phyloP scores from a whole-genome alignment of 1,140 invertebrate genomes.

The Agrilus planipennis region DNA sequence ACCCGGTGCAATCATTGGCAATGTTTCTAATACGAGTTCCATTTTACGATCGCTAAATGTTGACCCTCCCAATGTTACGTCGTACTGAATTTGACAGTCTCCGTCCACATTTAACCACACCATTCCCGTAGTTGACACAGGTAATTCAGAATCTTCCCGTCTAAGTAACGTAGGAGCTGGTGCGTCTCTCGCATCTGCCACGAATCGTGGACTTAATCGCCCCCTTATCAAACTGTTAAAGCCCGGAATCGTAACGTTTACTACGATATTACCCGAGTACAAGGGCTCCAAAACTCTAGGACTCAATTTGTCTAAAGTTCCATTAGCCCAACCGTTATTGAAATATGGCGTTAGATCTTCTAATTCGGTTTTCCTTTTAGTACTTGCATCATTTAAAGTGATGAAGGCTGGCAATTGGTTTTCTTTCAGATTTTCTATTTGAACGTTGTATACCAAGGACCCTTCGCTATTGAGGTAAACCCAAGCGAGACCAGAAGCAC shows the following conservation, averaged over 20 bases:
- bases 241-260: slow-evolving; percentile 53
- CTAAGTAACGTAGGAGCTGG: slow-evolving; percentile 52
- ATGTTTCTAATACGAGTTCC: slow-evolving; percentile 48
- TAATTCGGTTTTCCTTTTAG: slow-evolving; percentile 53
- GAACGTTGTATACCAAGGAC: slow-evolving; percentile 59
- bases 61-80: slow-evolving; percentile 43
- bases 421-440: slow-evolving; percentile 38
- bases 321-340: slow-evolving; percentile 48
- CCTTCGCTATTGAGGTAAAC: slow-evolving; percentile 65
- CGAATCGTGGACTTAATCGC: slow-evolving; percentile 48
- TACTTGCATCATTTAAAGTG: slow-evolving; percentile 56
- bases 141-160: slow-evolving; percentile 39
- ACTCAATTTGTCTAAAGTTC: slow-evolving; percentile 49
- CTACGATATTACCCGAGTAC: slow-evolving; percentile 62
- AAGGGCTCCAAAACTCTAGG: slow-evolving; percentile 64
- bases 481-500: slow-evolving; percentile 55
- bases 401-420: slow-evolving; percentile 45
- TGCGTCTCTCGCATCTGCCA: slow-evolving; percentile 62
- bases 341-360: slow-evolving; percentile 54
- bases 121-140: slow-evolving; percentile 49
- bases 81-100: slow-evolving; percentile 74
- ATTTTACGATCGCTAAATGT: slow-evolving; percentile 32
- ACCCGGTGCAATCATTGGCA: slow-evolving; percentile 48
- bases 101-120: slow-evolving; percentile 71
- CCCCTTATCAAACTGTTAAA: slow-evolving; percentile 48